phyloP scores from a whole-genome alignment of 64 coral and sea anemone species.

The Pocillopora damicornis region DNA sequence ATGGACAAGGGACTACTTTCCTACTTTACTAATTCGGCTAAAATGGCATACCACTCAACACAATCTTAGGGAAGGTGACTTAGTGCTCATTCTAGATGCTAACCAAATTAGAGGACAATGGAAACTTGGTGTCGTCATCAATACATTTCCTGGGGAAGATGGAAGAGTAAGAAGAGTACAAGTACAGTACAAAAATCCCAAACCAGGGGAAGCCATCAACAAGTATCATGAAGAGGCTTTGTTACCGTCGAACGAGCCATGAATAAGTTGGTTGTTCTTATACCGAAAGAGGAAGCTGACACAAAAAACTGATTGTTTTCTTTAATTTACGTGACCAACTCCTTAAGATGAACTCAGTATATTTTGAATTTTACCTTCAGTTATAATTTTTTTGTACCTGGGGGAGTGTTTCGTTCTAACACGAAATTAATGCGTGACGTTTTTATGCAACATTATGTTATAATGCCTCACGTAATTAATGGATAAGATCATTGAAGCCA shows the following conservation, averaged over 20 bases:
- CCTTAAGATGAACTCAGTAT: constrained; percentile 10
- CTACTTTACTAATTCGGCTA: constrained; percentile 26
- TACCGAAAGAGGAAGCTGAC: constrained; percentile 20
- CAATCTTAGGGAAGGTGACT: constrained; percentile 45
- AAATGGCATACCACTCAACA: constrained; percentile 40
- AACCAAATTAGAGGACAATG: constrained; percentile 40
- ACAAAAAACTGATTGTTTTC: constrained; percentile 2
- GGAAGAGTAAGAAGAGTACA: constrained; percentile 46
- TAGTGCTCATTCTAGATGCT: constrained; percentile 44
- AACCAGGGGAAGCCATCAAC: constrained; percentile 16
- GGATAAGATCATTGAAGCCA: too few species aligned
- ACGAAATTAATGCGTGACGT: not conserved
- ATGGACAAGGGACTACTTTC: constrained; percentile 51
- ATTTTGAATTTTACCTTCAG: constrained; percentile 11
- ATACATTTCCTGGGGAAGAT: constrained; percentile 39
- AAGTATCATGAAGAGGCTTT: constrained; percentile 30
- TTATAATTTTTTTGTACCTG: not conserved
- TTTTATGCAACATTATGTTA: too few species aligned
- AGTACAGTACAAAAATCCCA: constrained; percentile 42
- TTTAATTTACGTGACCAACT: not conserved
- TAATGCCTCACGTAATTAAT: too few species aligned
- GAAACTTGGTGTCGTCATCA: constrained; percentile 40
- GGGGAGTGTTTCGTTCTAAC: not conserved
- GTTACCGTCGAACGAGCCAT: constrained; percentile 38
- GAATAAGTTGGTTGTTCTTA: constrained; percentile 27